Base-by-base conservation (phyloP, 2,113 vertebrate species). In the Orthonyx spaldingii region DNA sequence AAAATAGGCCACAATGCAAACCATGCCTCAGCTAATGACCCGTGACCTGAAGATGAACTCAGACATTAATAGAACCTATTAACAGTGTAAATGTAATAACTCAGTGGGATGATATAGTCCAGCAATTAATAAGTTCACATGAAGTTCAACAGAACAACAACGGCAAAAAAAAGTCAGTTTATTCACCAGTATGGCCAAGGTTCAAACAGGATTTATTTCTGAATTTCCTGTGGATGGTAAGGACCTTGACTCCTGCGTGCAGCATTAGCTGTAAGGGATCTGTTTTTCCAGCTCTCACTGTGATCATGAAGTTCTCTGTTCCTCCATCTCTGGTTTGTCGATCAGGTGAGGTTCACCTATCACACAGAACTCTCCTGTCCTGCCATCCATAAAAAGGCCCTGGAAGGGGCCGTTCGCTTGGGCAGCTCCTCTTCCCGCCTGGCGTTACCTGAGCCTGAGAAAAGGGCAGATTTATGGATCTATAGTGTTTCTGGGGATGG, bases 41-140 rank as follows among this genome's bases (percentile, higher is more conserved):
- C 91, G 16, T 59, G 92, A 50, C 96, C 96, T 93, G 95, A 96
- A 82, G 84, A 95, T 95, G 96, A 96, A 96, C 96, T 82, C 80
- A 2, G 94, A 92, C 94, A 92, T 96, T 97, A 96, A 96, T 89
- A 96, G 96, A 96, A 96, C 91, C 89, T 95, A 96, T 96, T 96
- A 97, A 92, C 83, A 96, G 89, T 89, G 84, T 94, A 96, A 95
- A 96, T 96, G 94, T 92, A 96, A 92, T 94, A 96, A 91, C 92
- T 94, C 80, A 82, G 66, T 89, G 84, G 74, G 70, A 94, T 9
- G 47, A 90, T 96, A 76, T 39, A 91, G 90, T 69, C 94, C 87
- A 92, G 91, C 89, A 96, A 94, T 96, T 96, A 96, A 93, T 96
- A 96, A 97, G 96, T 96, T 97, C 96, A 97, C 28, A 37, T 88